Percentiles rank a stretch among this genome's conserved stretches.
phyloP scores from a whole-genome alignment of 2,888 invertebrate genomes.

The Orchesellides sinensis region DNA sequence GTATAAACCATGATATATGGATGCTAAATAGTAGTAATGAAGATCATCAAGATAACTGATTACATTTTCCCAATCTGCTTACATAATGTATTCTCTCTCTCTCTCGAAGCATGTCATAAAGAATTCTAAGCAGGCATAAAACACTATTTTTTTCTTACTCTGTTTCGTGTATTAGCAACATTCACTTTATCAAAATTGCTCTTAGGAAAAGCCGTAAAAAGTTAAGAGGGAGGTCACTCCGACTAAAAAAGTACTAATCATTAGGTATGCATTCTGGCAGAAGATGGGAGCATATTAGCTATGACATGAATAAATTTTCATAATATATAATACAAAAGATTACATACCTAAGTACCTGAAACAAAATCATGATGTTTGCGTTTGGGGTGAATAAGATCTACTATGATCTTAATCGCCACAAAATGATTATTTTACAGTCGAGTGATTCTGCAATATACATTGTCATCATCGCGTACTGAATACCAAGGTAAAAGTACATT shows the following conservation, averaged over 20 bases:
- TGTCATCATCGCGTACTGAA: conserved; percentile 5
- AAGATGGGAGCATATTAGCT: not conserved
- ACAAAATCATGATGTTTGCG: conserved; percentile 40
- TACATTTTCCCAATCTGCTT: conserved; percentile 38
- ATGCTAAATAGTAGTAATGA: conserved; percentile 40
- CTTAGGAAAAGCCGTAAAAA: conserved; percentile 12
- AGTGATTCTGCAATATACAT: not conserved
- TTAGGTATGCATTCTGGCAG: conserved; percentile 20
- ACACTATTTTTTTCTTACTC: conserved; percentile 10
- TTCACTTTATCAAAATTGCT: not conserved
- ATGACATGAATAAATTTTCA: conserved; percentile 58
- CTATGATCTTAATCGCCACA: not conserved
- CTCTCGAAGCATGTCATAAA: too few species aligned
- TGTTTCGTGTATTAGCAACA: not conserved
- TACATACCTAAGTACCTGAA: too few species aligned
- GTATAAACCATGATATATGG: conserved; percentile 19
- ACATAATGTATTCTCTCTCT: conserved; percentile 58
- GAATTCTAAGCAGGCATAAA: conserved; percentile 14
- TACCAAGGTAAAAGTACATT: not conserved
- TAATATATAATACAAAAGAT: conserved; percentile 32
- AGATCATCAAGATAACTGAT: not conserved
- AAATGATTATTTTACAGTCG: not conserved
- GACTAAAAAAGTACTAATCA: not conserved
- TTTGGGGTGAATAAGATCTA: not conserved
- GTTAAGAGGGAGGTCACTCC: conserved; percentile 40